Percentiles rank a stretch among this genome's conserved stretches.
phyloP scores from a whole-genome alignment of 2,888 invertebrate species.

The Adelognathus sp. region DNA sequence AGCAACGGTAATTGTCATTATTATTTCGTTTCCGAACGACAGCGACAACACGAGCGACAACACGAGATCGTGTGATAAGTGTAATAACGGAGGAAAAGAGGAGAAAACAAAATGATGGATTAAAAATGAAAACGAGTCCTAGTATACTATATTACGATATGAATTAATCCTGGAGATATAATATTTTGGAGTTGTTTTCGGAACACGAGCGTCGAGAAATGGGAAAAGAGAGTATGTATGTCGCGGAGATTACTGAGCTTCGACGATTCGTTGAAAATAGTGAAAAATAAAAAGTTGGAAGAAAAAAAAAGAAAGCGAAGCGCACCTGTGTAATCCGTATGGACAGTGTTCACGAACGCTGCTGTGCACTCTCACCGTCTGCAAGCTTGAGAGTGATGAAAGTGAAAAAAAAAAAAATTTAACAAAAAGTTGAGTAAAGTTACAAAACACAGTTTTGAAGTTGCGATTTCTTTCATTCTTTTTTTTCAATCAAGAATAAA shows the following conservation, averaged over 20 bases:
- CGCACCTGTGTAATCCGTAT: too few species aligned
- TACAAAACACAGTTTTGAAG: too few species aligned
- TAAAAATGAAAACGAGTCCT: conserved; percentile 29
- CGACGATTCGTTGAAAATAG: conserved; percentile 18
- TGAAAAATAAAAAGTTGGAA: neutral
- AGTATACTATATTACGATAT: conserved; percentile 18
- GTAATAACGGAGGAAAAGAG: neutral
- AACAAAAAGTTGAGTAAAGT: too few species aligned
- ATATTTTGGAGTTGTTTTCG: conserved; percentile 31
- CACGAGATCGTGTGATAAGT: neutral
- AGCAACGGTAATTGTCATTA: neutral
- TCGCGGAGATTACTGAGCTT: conserved; percentile 51
- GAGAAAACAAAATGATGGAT: neutral
- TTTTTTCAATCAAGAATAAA: too few species aligned
- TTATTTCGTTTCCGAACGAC: conserved; percentile 13
- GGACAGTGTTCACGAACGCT: too few species aligned
- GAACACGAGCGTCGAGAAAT: conserved; percentile 25
- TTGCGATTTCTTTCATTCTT: too few species aligned
- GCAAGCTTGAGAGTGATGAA: too few species aligned
- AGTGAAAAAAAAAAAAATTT: too few species aligned
- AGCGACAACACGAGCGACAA: neutral
- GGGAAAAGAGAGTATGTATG: conserved; percentile 4
- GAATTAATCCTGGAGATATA: conserved; percentile 28
- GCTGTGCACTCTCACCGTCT: too few species aligned
- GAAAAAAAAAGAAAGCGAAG: neutral